Percentiles rank a stretch among this genome's conserved stretches.
phyloP scores from a whole-genome alignment of 2,888 invertebrate genomes.

The Tubulanus polymorphus region DNA sequence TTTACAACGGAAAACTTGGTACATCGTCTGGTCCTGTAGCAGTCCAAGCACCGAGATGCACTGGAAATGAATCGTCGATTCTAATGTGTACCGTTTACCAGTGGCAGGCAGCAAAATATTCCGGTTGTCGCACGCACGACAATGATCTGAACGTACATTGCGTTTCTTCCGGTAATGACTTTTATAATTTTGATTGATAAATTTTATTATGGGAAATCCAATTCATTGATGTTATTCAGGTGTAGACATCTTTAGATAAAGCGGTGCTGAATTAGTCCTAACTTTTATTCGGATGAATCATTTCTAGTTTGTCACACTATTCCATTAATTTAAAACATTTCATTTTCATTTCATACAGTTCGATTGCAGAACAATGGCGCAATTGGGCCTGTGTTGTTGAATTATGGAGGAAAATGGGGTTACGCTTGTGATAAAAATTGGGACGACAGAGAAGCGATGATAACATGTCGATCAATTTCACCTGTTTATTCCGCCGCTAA shows the following conservation, averaged over 20 bases:
- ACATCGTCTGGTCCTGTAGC: slow-evolving; percentile 21
- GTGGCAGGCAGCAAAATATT: background rate
- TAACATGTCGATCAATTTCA: slow-evolving; percentile 54
- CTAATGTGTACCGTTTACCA: slow-evolving; percentile 21
- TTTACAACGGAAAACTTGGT: background rate
- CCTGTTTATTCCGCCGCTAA: too few relatives aligned
- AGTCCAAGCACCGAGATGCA: slow-evolving; percentile 28
- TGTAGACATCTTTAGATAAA: too few relatives aligned
- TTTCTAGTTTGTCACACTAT: too few relatives aligned
- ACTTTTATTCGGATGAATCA: too few relatives aligned
- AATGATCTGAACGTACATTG: background rate
- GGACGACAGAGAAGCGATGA: slow-evolving; percentile 65
- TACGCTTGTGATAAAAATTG: slow-evolving; percentile 72
- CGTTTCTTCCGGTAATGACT: background rate
- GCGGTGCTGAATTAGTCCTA: too few relatives aligned
- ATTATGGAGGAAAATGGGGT: slow-evolving; percentile 67
- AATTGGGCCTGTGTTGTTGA: slow-evolving; percentile 63
- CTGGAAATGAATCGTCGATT: slow-evolving; percentile 24
- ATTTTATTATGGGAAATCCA: too few relatives aligned
- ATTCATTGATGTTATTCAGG: too few relatives aligned
- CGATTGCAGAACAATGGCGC: too few relatives aligned
- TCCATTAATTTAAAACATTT: too few relatives aligned
- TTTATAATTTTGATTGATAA: too few relatives aligned
- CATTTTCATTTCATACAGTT: too few relatives aligned
- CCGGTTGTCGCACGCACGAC: background rate